Percentiles rank a stretch among this genome's conserved stretches.
These are phyloP conservation scores for Ichneumoninae sp. DNA, from an alignment of 2,888 invertebrate genomes.

Conservation along the genomic window DNA sequence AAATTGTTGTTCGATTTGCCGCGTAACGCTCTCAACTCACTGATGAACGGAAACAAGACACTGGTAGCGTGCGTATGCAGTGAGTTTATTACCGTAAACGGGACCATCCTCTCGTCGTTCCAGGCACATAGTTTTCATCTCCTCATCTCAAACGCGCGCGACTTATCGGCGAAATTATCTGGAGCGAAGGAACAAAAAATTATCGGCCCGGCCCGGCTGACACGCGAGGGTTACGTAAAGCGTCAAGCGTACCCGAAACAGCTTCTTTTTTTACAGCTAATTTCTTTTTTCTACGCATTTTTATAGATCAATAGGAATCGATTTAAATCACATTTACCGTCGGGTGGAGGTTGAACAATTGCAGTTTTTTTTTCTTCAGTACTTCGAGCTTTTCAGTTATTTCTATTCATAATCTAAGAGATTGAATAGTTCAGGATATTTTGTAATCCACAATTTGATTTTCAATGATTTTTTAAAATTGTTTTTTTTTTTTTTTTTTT, in stretches of 20 bases:
- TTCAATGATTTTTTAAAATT: neutral
- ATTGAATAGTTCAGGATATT: neutral
- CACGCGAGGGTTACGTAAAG: slow-evolving; percentile 61
- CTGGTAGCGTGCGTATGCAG: slow-evolving; percentile 78
- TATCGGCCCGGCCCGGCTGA: neutral
- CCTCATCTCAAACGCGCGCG: neutral
- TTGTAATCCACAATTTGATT: neutral
- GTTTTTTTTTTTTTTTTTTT: too few relatives aligned
- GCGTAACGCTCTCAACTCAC: slow-evolving; percentile 66
- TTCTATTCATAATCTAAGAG: neutral
- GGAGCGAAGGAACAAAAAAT: neutral
- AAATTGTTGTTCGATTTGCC: slow-evolving; percentile 74
- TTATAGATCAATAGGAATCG: neutral
- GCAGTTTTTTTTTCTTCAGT: neutral
- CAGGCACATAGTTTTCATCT: neutral
- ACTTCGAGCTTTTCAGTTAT: neutral
- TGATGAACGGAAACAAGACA: slow-evolving; percentile 68
- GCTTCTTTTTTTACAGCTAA: slow-evolving; percentile 1
- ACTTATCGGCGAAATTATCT: slow-evolving; percentile 2
- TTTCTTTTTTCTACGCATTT: neutral
- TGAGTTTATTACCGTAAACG: slow-evolving; percentile 74
- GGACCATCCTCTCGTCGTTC: neutral
- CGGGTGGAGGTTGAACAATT: neutral
- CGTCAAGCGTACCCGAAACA: neutral
- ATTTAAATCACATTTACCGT: neutral